Evolutionary conservation across 2,113 vertebrate species (phyloP).

Genomic region (Girardinichthys multiradiatus): DNA sequence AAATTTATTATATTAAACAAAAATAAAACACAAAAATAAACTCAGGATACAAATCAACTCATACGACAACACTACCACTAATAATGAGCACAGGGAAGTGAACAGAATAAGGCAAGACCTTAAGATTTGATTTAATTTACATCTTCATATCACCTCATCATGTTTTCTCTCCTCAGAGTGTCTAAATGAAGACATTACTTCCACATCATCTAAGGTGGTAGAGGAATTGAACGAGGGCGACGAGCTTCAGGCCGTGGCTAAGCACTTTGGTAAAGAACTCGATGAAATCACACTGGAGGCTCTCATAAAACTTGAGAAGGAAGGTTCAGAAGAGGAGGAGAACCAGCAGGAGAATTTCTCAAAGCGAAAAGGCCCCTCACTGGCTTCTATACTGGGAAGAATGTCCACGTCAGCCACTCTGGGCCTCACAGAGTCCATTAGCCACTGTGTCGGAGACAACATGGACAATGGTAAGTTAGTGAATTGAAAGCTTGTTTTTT

Average conservation of each 20-base stretch:
- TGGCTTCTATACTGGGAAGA: slow-evolving; percentile 88
- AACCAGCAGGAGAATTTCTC: slow-evolving; percentile 12
- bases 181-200: neutral
- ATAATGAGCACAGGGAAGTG: no score
- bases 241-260: slow-evolving; percentile 86
- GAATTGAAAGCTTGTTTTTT: no score
- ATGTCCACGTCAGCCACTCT: slow-evolving; percentile 90
- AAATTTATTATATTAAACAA: no score
- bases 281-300: slow-evolving; percentile 71
- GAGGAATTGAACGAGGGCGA: slow-evolving; percentile 83
- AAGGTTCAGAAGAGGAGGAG: slow-evolving; percentile 1
- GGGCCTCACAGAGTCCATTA: slow-evolving; percentile 87
- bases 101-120: no score
- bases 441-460: slow-evolving; percentile 77
- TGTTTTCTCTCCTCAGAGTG: slow-evolving; percentile 65
- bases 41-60: no score
- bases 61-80: no score
- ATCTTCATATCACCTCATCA: neutral
- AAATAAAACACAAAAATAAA: no score
- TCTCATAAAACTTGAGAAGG: slow-evolving; percentile 46
- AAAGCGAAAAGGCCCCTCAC: slow-evolving; percentile 65
- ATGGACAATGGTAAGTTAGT: slow-evolving; percentile 85
- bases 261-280: slow-evolving; percentile 88
- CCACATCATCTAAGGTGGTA: slow-evolving; percentile 41
- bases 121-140: no score